Evolutionary conservation across 2,113 vertebrate genomes (phyloP).

Genomic region (Entelurus aequoreus): DNA sequence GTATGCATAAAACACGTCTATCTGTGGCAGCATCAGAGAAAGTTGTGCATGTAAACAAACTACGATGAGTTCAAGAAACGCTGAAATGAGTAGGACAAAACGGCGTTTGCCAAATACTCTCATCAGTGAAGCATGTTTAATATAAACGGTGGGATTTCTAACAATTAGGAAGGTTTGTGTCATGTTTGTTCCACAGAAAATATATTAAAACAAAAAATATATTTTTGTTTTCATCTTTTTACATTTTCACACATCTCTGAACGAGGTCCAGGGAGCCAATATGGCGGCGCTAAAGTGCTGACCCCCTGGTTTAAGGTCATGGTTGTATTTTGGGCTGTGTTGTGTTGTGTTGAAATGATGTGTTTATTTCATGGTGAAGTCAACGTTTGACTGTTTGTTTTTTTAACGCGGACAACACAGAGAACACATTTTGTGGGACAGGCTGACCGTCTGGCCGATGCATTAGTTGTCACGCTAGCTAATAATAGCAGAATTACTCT

Average conservation of each 20-base stretch:
- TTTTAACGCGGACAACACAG: background rate
- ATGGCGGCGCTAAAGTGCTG: no score
- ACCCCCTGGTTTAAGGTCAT: background rate
- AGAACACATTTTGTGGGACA: slow-evolving; percentile 2
- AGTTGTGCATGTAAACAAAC: no score
- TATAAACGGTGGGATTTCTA: no score
- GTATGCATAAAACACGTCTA: no score
- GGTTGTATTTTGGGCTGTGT: slow-evolving; percentile 5
- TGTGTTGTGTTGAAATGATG: background rate
- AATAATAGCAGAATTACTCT: slow-evolving; percentile 55
- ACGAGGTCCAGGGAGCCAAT: no score
- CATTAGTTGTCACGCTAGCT: slow-evolving; percentile 39
- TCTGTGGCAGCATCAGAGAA: no score
- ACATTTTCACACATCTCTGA: background rate
- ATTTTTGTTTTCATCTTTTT: slow-evolving; percentile 26
- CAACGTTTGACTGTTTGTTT: background rate
- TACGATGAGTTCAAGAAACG: no score
- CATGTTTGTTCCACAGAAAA: no score
- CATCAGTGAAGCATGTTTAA: no score
- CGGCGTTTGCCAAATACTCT: no score
- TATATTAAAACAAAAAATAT: background rate
- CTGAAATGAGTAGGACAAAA: no score
- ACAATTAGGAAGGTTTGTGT: no score
- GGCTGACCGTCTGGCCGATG: slow-evolving; percentile 35
- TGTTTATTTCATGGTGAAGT: slow-evolving; percentile 6